Percentiles rank a stretch among this genome's conserved stretches.
Conservation (phyloP, 2,797 vertebrate genomes). For the Rhabdomys pumilio region DNA sequence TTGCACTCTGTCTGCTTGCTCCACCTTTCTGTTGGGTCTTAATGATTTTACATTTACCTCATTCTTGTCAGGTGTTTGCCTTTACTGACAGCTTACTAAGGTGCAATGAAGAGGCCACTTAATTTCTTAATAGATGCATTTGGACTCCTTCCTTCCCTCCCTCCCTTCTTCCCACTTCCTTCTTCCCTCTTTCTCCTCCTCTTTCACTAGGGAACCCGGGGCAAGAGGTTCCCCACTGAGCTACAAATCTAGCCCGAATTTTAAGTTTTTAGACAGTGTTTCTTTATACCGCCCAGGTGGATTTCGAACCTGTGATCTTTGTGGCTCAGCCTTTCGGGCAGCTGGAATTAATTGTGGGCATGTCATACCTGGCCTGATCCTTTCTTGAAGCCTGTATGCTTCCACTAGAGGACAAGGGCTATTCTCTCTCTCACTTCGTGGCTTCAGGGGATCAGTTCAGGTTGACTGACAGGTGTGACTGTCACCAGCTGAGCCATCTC, state of each 20-base stretch:
- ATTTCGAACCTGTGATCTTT: background rate
- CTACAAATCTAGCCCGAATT: background rate
- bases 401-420: background rate
- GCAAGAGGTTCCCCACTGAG: background rate
- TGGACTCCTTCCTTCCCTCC: background rate
- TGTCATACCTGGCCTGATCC: background rate
- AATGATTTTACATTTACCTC: background rate
- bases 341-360: background rate
- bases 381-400: background rate
- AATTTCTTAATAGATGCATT: background rate
- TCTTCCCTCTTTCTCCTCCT: background rate
- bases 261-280: background rate
- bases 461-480: background rate
- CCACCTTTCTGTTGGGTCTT: background rate
- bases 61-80: background rate
- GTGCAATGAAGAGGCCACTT: background rate
- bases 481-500: no score
- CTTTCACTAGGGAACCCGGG: background rate
- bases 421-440: background rate
- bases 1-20: background rate
- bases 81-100: background rate
- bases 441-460: background rate
- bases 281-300: background rate
- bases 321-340: background rate
- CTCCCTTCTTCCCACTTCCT: rapidly evolving